Conservation (phyloP, 2,797 vertebrate species). For the Catharus ustulatus region DNA sequence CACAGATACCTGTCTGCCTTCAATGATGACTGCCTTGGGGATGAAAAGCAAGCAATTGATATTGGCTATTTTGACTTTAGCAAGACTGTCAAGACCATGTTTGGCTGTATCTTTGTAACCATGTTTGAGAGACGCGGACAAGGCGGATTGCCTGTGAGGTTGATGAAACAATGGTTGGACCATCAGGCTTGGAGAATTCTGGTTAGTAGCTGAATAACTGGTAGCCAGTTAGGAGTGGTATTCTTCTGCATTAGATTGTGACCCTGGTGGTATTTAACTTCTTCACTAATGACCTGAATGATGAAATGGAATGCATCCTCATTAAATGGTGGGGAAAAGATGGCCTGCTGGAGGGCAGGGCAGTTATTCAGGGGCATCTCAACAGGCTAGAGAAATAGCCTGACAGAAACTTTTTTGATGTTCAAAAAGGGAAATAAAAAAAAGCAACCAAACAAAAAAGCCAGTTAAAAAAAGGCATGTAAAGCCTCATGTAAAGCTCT, state of each 20-base stretch:
- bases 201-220: not conserved
- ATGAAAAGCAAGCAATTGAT: not conserved
- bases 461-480: not conserved
- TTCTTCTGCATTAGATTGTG: not conserved
- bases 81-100: not conserved
- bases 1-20: not conserved
- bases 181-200: not conserved
- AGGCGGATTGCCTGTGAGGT: fast-evolving
- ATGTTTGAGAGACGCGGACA: not conserved
- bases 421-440: not conserved
- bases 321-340: not conserved
- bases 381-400: not conserved
- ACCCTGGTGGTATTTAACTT: not conserved
- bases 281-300: not conserved
- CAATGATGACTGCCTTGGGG: not conserved
- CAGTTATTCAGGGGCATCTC: not conserved
- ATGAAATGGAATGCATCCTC: not conserved
- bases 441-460: not conserved
- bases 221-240: not conserved
- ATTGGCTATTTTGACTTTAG: not conserved
- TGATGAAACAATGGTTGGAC: not conserved
- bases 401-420: not conserved
- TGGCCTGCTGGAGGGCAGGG: not conserved
- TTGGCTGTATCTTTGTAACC: not conserved
- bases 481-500: not conserved